Conservation (phyloP, 35 echinoderm and acorn worm genomes). For the Amphiura filiformis region DNA sequence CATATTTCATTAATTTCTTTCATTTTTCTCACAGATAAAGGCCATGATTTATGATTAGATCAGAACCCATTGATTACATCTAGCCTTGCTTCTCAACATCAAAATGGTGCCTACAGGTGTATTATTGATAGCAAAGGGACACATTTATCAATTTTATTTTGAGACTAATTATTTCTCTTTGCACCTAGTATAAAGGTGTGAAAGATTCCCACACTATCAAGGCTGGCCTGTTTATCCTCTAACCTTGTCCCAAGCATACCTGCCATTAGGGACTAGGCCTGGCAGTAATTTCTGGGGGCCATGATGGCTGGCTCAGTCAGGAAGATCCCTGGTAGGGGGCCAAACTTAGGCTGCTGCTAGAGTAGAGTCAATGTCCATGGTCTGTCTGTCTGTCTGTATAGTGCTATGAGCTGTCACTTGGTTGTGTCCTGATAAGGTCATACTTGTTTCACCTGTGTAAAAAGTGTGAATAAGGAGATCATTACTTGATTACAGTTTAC, state of each 20-base stretch:
- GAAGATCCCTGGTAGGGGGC: background rate
- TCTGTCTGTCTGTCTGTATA: background rate
- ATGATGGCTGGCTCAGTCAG: background rate
- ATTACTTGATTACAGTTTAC: too few relatives aligned
- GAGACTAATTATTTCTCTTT: background rate
- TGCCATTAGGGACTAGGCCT: background rate
- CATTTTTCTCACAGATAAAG: too few relatives aligned
- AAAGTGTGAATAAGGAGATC: too few relatives aligned
- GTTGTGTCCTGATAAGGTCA: background rate
- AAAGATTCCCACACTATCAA: background rate
- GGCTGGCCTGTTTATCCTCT: background rate
- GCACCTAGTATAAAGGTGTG: background rate
- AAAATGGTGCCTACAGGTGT: too few relatives aligned
- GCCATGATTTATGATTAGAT: too few relatives aligned
- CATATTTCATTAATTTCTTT: too few relatives aligned
- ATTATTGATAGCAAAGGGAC: too few relatives aligned
- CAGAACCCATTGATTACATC: too few relatives aligned
- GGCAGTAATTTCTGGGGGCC: background rate
- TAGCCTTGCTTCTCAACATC: too few relatives aligned
- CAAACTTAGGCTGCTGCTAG: background rate
- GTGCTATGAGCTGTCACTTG: background rate
- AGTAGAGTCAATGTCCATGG: background rate
- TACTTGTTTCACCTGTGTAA: background rate
- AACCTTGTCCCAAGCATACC: background rate
- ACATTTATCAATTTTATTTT: background rate